phyloP scores from a whole-genome alignment of 2,888 invertebrate genomes.

The Agrochola lychnidis region DNA sequence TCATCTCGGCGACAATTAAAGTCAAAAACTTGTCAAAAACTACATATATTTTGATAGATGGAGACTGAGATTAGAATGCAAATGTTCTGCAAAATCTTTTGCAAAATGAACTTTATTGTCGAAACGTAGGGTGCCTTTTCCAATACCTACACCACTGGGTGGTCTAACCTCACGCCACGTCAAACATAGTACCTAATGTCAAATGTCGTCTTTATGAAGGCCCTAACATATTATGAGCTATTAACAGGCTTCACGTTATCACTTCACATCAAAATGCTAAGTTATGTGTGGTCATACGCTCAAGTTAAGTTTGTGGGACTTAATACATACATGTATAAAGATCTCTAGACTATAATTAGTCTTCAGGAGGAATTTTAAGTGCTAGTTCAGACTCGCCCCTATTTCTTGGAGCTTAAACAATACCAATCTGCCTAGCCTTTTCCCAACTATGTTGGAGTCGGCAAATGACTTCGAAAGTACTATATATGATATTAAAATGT shows the following conservation, averaged over 20 bases:
- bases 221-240: constrained; percentile 26
- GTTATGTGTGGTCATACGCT: constrained; percentile 26
- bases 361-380: background rate
- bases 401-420: background rate
- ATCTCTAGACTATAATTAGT: background rate
- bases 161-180: constrained; percentile 13
- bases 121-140: background rate
- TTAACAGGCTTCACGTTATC: constrained; percentile 16
- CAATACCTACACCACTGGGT: background rate
- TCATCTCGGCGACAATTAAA: too few species aligned
- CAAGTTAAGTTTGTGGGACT: constrained; percentile 4
- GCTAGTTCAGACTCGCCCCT: background rate
- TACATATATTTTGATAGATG: background rate
- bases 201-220: constrained; percentile 7
- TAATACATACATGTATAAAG: background rate
- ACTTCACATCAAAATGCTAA: constrained; percentile 36
- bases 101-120: background rate
- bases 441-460: too few species aligned
- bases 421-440: too few species aligned
- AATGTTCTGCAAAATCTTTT: background rate
- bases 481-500: too few species aligned
- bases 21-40: too few species aligned
- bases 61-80: background rate
- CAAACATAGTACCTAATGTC: background rate
- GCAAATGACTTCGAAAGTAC: too few species aligned